Base-by-base conservation (phyloP, 2,113 vertebrate genomes). In the Syngnathus typhle region DNA sequence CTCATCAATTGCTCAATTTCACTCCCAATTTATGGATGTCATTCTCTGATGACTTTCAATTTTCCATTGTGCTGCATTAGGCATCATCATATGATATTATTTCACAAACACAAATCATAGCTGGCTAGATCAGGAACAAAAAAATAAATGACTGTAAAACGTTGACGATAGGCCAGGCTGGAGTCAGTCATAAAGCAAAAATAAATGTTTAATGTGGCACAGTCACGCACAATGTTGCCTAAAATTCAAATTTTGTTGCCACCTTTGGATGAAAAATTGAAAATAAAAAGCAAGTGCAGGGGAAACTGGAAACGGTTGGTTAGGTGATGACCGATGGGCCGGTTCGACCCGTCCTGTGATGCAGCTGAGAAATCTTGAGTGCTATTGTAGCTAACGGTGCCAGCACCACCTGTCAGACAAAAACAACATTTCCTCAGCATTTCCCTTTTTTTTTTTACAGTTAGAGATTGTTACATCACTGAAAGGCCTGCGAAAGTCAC, bases 321-420 rank as follows among this genome's bases (percentile, higher is more conserved):
- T 91, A 99, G 80, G 95, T 98, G 70, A 98, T 95, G 77, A 98
- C 91, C 0, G 94, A 98, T 0, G 95, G 96, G 1, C 92, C 91
- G 0, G 83, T 91, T 78, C 95, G 93, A 32, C 94, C 93, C 0
- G 93, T 98, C 75, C 93, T 84, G 46, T 94, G 94, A 7, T 94
- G 93, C 21, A 99, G 92, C 74, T 95, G 93, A 7, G 96, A 98
- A 19, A 98, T 90, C 82, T 95, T 96, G 82, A 98, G 87, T 36
- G 95, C 94, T 16, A 98, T 95, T 23, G 91, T 92, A 54, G 96
- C 90, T n/a, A 98, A 92, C 27, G 95, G 94, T 1, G 91, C 91
- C 85, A 98, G 36, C 93, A 94, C 95, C 78, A 93, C 93, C 96
- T 98, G 87, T 55, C n/a, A 74, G 38, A 9, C n/a, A 44, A 62